phyloP scores from a whole-genome alignment of 2,888 invertebrate species.

The Drosophila quinaria region DNA sequence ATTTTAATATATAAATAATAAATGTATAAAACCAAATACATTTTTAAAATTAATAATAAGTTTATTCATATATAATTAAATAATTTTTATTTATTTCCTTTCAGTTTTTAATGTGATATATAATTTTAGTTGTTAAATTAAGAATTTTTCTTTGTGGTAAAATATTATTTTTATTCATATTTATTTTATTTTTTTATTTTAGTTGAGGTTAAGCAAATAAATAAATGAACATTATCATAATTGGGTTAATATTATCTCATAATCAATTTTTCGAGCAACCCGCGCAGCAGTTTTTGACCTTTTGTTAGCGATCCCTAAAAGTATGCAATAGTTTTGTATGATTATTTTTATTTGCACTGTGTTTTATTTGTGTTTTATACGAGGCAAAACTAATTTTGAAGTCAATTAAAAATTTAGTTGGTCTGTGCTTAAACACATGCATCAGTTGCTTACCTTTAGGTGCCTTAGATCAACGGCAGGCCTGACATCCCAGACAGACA shows the following conservation, averaged over 20 bases:
- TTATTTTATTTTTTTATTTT: too few relatives aligned
- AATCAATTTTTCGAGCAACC: neutral
- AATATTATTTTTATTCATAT: too few relatives aligned
- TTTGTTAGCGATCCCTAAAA: slow-evolving; percentile 12
- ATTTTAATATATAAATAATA: too few relatives aligned
- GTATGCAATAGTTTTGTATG: slow-evolving; percentile 21
- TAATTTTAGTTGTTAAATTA: too few relatives aligned
- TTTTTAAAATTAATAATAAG: neutral
- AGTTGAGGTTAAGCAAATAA: too few relatives aligned
- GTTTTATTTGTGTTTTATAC: slow-evolving; percentile 44
- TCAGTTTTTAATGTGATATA: too few relatives aligned
- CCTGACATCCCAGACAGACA: slow-evolving; percentile 8
- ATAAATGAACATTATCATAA: neutral
- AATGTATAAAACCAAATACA: too few relatives aligned
- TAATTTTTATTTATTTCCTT: too few relatives aligned
- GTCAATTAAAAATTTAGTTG: slow-evolving; percentile 71
- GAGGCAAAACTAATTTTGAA: slow-evolving; percentile 70
- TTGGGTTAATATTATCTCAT: too few relatives aligned
- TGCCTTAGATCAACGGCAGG: slow-evolving; percentile 26
- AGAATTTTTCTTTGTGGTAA: too few relatives aligned
- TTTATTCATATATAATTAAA: too few relatives aligned
- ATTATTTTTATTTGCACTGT: slow-evolving; percentile 7
- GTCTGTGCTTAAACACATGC: slow-evolving; percentile 32
- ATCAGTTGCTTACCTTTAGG: slow-evolving; percentile 13
- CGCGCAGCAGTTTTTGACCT: neutral